Evolutionary conservation across 2,888 invertebrate species (phyloP).

Genomic region (Chelonus formosanus): DNA sequence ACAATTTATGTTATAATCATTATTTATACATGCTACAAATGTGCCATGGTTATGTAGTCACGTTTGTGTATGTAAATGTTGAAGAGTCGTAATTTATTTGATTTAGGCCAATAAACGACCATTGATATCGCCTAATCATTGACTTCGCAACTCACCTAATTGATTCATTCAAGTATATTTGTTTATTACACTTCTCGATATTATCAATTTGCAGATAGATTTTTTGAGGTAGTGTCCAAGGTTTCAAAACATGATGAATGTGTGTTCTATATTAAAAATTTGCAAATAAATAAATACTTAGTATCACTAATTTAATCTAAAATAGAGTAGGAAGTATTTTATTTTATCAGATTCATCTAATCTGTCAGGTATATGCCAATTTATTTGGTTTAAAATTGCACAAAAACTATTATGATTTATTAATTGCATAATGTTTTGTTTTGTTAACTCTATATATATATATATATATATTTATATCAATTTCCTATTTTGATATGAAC

Average conservation of each 20-base stretch:
- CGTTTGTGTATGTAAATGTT: not conserved
- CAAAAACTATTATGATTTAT: too few relatives aligned
- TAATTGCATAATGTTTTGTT: too few relatives aligned
- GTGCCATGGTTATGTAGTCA: conserved; percentile 14
- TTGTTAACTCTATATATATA: not conserved
- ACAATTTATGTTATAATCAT: not conserved
- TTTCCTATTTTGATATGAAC: conserved; percentile 2
- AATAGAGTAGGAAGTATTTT: not conserved
- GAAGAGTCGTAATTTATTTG: conserved; percentile 26
- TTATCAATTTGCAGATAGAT: conserved; percentile 15
- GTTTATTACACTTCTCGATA: not conserved
- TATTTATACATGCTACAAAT: conserved; percentile 21
- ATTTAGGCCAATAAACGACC: conserved; percentile 32
- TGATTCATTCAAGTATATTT: conserved; percentile 35
- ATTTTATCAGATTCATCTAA: not conserved
- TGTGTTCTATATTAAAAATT: not conserved
- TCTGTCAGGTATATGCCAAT: too few relatives aligned
- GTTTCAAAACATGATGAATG: conserved; percentile 24
- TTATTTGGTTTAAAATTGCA: too few relatives aligned
- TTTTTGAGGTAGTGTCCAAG: conserved; percentile 38
- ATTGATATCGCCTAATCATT: conserved; percentile 12
- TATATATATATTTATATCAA: not conserved
- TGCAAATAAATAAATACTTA: not conserved
- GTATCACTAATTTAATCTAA: not conserved
- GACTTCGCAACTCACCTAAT: conserved; percentile 12